phyloP scores from a whole-genome alignment of 2,113 vertebrate species.

The Hypomesus transpacificus region DNA sequence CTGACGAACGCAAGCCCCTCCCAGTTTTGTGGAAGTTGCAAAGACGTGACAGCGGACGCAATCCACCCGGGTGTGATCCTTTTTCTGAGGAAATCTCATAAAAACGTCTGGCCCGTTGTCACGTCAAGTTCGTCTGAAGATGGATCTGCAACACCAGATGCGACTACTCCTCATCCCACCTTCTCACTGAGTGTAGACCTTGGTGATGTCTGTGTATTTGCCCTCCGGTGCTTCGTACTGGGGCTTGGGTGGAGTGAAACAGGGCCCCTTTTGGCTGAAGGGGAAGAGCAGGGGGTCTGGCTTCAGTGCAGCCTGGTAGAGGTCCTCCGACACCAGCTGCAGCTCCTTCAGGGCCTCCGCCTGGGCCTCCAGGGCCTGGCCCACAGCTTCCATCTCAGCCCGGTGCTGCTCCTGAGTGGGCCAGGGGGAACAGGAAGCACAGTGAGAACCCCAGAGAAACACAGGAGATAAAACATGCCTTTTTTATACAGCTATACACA shows the following conservation, averaged over 20 bases:
- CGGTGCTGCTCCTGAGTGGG: conserved; percentile 72
- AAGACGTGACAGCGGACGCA: too few species aligned
- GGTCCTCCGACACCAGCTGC: conserved; percentile 77
- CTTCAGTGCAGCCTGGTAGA: conserved; percentile 79
- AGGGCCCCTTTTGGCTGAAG: conserved; percentile 78
- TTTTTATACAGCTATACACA: not conserved
- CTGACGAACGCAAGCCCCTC: too few species aligned
- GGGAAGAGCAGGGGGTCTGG: conserved; percentile 79
- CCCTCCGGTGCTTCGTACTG: conserved; percentile 86
- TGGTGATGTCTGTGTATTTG: conserved; percentile 83
- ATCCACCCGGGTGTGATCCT: not conserved
- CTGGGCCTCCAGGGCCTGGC: conserved; percentile 75
- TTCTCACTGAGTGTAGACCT: conserved; percentile 79
- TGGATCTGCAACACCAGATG: not conserved
- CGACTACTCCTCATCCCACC: not conserved
- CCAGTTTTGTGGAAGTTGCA: too few species aligned
- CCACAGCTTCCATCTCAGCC: conserved; percentile 72
- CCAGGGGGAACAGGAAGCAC: not conserved
- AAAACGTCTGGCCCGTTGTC: not conserved
- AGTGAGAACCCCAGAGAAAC: not conserved
- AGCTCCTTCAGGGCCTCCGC: conserved; percentile 83
- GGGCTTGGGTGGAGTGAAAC: conserved; percentile 75
- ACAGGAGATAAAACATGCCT: not conserved
- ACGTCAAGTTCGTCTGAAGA: not conserved
- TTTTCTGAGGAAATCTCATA: not conserved